Evolutionary conservation across 2,797 vertebrate species (phyloP), one percentile per base, ranked within the genome.

Genomic region (Brachymystax lenok): DNA sequence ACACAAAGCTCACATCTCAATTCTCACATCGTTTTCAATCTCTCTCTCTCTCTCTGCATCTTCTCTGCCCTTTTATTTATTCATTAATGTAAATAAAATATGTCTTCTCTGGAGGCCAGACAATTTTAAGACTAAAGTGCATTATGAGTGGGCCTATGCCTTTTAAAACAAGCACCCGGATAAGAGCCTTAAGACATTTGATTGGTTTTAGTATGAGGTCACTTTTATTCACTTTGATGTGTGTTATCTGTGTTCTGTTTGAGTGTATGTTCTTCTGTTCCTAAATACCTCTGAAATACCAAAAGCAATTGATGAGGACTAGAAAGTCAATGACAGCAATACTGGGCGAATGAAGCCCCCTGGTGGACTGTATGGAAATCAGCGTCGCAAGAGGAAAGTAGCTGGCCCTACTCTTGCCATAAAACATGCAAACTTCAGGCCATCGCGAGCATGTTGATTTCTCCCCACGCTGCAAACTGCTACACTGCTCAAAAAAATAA

Each of bases 1-100:
- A 88, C 70, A 78, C 83, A 85, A 76, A n/a, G 76, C n/a, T 46
- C 40, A 46, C 40, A 46, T 46, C 40, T 46, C 40, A 46, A 12
- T 3, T 13, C 10, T 46, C 10, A 46, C 40, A 46, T 2, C 2
- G 10, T 46, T 46, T 46, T 46, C 40, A 12, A 46, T n/a, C 52
- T 54, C 52, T 54, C 52, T 54, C 52, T 59, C 56, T 59, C 56
- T 59, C n/a, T 56, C 54, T 17, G 16, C 54, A 2, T n/a, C 17
- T n/a, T 19, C 0, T 59, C 19, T 59, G 19, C 2, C n/a, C 2
- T 10, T 63, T 24, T 4, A 24, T 27, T 63, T 24, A 24, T 63
- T 63, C 21, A 8, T 63, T 63, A 2, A 63, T 63, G 12, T 63
- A 4, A 63, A 63, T 46, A 13, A 46, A 46, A 46, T 10, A 46